Conservation (phyloP, 2,113 vertebrate genomes). For the Pseudolaguvia tuberculata region DNA sequence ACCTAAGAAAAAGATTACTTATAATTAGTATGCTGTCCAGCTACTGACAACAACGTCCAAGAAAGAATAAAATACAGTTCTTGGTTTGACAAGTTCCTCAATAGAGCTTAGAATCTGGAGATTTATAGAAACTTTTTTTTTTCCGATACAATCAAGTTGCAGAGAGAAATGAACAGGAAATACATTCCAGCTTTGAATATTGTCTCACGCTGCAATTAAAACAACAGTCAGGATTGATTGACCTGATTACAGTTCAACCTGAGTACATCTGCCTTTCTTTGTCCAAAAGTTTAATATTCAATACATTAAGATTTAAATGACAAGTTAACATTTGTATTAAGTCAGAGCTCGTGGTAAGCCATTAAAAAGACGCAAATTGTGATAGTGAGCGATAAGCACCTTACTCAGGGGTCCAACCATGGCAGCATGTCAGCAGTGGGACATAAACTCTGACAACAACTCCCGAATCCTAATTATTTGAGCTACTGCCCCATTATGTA, state of each 20-base stretch:
- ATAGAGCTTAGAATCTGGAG: background rate
- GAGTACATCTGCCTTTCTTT: constrained; percentile 9
- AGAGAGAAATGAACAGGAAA: constrained; percentile 53
- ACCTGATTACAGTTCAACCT: constrained; percentile 44
- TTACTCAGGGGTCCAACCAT: no score
- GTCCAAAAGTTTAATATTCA: background rate
- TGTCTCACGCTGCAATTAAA: constrained; percentile 41
- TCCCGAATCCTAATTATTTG: no score
- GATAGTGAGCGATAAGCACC: no score
- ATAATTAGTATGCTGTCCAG: constrained; percentile 33
- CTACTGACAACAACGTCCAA: constrained; percentile 16
- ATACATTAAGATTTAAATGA: background rate
- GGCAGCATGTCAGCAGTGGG: no score
- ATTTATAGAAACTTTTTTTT: constrained; percentile 47
- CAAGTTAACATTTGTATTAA: no score
- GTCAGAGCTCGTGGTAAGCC: no score
- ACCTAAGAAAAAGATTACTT: constrained; percentile 23
- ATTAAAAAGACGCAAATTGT: no score
- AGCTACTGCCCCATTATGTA: background rate
- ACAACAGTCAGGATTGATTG: constrained; percentile 23
- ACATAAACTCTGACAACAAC: no score
- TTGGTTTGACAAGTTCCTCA: constrained; percentile 16
- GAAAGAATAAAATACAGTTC: constrained; percentile 30
- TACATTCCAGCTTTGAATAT: constrained; percentile 51
- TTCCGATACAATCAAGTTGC: constrained; percentile 52